These are phyloP conservation scores for Pantherophis alleghaniensis DNA, from an alignment of 2,797 vertebrate genomes.

Conservation along the genomic window DNA sequence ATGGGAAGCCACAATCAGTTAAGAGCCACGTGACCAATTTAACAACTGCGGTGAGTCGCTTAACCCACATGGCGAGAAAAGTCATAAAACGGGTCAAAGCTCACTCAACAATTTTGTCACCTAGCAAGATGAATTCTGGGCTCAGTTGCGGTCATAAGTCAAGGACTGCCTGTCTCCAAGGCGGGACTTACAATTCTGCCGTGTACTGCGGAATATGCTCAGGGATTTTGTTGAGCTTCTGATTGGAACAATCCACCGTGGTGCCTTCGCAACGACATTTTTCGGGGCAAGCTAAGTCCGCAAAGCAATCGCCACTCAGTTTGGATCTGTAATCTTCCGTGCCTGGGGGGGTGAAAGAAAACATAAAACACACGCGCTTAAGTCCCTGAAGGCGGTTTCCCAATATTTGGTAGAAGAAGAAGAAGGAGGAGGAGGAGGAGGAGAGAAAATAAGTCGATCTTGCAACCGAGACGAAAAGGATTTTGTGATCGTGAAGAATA, in stretches of 20 bases:
- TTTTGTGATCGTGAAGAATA: constrained; percentile 65
- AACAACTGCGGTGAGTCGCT: background rate
- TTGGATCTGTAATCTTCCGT: constrained; percentile 97
- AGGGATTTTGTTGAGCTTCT: constrained; percentile 93
- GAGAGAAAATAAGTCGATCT: constrained; percentile 51
- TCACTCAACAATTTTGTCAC: background rate
- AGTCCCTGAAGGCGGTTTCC: background rate
- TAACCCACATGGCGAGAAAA: background rate
- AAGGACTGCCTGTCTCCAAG: too few species aligned
- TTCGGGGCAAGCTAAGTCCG: constrained; percentile 94
- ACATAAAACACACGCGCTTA: constrained; percentile 58
- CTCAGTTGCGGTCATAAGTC: too few species aligned
- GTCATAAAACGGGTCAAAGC: background rate
- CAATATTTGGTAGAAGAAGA: constrained; percentile 14
- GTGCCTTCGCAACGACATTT: constrained; percentile 97
- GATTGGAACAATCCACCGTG: constrained; percentile 97
- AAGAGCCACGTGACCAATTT: background rate
- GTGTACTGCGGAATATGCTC: constrained; percentile 97
- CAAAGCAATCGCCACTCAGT: constrained; percentile 95
- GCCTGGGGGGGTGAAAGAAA: constrained; percentile 79
- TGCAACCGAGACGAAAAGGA: constrained; percentile 66
- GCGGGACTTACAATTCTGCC: constrained; percentile 89
- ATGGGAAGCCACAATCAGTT: too few species aligned
- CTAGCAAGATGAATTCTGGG: background rate
- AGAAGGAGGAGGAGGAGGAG: constrained; percentile 14